These are phyloP conservation scores for Noctilio leporinus DNA, from an alignment of 2,113 vertebrate genomes.

Conservation along the genomic window DNA sequence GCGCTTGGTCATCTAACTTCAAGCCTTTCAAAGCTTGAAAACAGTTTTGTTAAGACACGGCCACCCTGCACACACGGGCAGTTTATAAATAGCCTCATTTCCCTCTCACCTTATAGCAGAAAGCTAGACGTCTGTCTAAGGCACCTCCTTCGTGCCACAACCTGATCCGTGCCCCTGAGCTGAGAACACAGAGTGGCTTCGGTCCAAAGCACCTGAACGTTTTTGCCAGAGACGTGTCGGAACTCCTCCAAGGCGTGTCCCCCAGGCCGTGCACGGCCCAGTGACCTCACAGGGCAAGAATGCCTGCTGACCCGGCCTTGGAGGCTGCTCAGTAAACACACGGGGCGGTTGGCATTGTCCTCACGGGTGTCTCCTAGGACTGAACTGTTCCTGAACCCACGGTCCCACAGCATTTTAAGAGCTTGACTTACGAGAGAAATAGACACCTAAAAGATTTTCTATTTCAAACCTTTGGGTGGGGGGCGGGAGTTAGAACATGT, in stretches of 20 bases:
- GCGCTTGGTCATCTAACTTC: constrained; percentile 48
- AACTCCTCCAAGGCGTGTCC: constrained; percentile 71
- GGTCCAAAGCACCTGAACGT: constrained; percentile 67
- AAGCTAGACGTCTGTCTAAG: constrained; percentile 73
- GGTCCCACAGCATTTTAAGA: constrained; percentile 51
- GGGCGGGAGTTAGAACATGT: not conserved
- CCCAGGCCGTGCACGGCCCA: too few relatives aligned
- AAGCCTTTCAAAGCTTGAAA: constrained; percentile 53
- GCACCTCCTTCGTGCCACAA: constrained; percentile 70
- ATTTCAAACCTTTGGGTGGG: not conserved
- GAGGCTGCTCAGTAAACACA: constrained; percentile 72
- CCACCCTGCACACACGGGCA: not conserved
- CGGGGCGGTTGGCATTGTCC: constrained; percentile 73
- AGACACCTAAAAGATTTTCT: constrained; percentile 14
- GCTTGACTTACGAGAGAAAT: constrained; percentile 51
- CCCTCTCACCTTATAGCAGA: constrained; percentile 60
- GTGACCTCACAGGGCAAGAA: constrained; percentile 74
- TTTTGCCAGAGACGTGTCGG: constrained; percentile 78
- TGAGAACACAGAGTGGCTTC: constrained; percentile 75
- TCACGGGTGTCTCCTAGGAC: constrained; percentile 68
- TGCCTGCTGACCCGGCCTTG: constrained; percentile 70
- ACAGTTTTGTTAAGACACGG: constrained; percentile 40
- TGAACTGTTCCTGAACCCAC: constrained; percentile 63
- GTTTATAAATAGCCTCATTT: constrained; percentile 74
- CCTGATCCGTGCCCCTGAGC: constrained; percentile 77